Conservation (phyloP, 2,113 vertebrate genomes). For the Chloropsis hardwickii region DNA sequence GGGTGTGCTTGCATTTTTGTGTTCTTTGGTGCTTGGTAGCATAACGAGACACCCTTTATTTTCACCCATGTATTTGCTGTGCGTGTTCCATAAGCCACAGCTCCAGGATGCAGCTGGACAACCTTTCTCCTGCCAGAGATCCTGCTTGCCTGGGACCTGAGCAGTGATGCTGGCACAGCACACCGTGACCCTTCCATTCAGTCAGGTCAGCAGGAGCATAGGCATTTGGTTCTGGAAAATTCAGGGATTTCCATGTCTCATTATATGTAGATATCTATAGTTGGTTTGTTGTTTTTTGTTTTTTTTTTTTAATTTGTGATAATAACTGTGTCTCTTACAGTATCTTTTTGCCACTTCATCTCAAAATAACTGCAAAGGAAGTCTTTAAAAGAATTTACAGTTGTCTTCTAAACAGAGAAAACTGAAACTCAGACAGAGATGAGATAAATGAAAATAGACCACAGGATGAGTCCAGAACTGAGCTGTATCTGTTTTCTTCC, state of each 20-base stretch:
- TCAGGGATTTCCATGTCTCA: neutral
- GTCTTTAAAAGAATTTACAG: neutral
- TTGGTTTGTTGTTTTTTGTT: too few species aligned
- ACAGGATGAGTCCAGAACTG: neutral
- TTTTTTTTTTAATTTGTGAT: neutral
- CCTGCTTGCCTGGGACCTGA: neutral
- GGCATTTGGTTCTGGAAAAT: neutral
- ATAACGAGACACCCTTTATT: neutral
- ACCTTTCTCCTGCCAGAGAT: neutral
- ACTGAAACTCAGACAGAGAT: neutral
- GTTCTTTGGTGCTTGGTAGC: neutral
- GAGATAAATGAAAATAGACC: neutral
- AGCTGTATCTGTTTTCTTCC: neutral
- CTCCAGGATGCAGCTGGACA: neutral
- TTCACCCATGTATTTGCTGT: neutral
- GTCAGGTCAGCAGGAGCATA: neutral
- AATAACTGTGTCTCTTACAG: neutral
- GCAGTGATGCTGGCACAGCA: neutral
- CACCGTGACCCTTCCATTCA: neutral
- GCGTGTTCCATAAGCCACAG: neutral
- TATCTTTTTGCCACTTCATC: neutral
- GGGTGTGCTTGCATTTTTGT: neutral
- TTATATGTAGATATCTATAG: neutral
- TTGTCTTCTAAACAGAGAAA: neutral
- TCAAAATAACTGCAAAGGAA: neutral